These are phyloP conservation scores for Tribolium freemani DNA, from an alignment of 2,888 invertebrate species.

Conservation along the genomic window DNA sequence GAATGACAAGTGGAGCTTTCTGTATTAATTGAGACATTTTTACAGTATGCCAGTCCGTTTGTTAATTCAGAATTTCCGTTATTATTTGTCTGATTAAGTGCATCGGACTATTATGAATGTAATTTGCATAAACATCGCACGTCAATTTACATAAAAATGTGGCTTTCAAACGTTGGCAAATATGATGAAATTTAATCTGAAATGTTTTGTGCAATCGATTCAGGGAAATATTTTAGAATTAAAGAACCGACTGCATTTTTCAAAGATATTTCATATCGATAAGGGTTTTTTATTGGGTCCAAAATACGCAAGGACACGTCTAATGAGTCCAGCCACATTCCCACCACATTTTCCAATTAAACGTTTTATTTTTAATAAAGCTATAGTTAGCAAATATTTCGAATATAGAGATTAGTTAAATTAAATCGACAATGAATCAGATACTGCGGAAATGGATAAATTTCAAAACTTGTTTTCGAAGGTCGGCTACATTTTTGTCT, in stretches of 20 bases:
- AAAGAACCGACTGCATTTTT: slow-evolving; percentile 12
- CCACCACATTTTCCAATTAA: slow-evolving; percentile 10
- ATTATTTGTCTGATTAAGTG: slow-evolving; percentile 28
- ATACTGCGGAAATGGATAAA: neutral
- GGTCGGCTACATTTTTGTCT: neutral
- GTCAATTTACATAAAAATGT: slow-evolving; percentile 43
- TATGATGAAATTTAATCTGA: slow-evolving; percentile 28
- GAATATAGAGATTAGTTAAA: neutral
- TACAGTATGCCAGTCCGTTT: neutral
- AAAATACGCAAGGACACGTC: slow-evolving; percentile 1
- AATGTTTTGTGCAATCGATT: slow-evolving; percentile 29
- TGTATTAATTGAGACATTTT: slow-evolving; percentile 32
- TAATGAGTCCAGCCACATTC: slow-evolving; percentile 14
- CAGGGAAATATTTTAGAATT: slow-evolving; percentile 28
- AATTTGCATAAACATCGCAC: slow-evolving; percentile 42
- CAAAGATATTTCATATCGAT: slow-evolving; percentile 3
- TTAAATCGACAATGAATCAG: neutral
- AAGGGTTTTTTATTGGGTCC: slow-evolving; percentile 1
- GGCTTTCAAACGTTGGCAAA: slow-evolving; percentile 32
- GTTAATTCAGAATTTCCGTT: slow-evolving; percentile 20
- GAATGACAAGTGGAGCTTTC: neutral
- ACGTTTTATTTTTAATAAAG: slow-evolving; percentile 8
- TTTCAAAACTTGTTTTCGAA: slow-evolving; percentile 9
- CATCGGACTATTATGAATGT: slow-evolving; percentile 24
- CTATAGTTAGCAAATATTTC: neutral